Evolutionary conservation across 2,113 vertebrate genomes (phyloP).

Genomic region (Theristicus caerulescens): DNA sequence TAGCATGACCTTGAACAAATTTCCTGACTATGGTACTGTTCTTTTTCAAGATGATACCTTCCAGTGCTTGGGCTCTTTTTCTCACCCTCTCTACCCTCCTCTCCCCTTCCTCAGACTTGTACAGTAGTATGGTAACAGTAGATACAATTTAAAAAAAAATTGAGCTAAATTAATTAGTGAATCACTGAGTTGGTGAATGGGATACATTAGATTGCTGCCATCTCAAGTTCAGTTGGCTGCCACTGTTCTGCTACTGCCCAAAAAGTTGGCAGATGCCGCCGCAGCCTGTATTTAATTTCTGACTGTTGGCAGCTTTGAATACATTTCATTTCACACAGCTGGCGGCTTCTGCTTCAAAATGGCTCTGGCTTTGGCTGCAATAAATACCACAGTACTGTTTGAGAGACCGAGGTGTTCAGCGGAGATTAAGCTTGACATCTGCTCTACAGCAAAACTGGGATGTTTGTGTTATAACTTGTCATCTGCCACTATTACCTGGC

Average conservation of each 20-base stretch:
- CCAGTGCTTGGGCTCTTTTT: background rate
- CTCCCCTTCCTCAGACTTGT: background rate
- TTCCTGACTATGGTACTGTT: background rate
- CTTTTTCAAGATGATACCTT: background rate
- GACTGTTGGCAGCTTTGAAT: constrained; percentile 30
- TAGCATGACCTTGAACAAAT: background rate
- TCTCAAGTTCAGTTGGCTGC: constrained; percentile 16
- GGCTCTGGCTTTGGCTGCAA: background rate
- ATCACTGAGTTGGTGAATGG: background rate
- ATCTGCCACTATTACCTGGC: background rate
- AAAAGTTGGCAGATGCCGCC: background rate
- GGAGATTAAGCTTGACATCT: constrained; percentile 30
- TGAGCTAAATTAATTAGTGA: constrained; percentile 14
- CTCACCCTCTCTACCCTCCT: background rate
- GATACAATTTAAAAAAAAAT: background rate
- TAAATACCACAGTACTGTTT: background rate
- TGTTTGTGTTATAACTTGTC: constrained; percentile 10
- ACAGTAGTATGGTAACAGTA: background rate
- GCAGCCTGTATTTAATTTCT: constrained; percentile 42
- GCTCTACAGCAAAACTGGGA: background rate
- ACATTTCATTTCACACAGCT: constrained; percentile 37
- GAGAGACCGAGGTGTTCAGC: background rate
- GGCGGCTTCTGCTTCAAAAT: background rate
- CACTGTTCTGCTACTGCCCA: background rate
- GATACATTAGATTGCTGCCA: background rate